Evolutionary conservation across 2,888 invertebrate species (phyloP), one percentile per base, ranked within the genome.

Genomic region (Oscheius sp.): DNA sequence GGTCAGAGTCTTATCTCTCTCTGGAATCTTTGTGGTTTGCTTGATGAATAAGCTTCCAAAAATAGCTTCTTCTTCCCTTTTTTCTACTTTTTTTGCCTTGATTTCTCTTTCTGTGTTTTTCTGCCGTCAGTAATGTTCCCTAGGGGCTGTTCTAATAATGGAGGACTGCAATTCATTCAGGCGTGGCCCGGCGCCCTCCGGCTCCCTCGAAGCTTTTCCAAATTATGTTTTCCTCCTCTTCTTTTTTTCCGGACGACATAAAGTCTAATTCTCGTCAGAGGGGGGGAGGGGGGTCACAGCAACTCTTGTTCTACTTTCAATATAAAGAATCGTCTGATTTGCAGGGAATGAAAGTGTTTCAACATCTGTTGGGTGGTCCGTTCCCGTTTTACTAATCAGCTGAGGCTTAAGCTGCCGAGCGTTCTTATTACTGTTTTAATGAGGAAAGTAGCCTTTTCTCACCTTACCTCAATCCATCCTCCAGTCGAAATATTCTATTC

Each of bases 101-200:
- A 20, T n/a, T n/a, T n/a, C 30, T 32, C 30, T 32, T 28, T 28
- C 54, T 14, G 20, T 30, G 14, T 41, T n/a, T n/a, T n/a, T n/a
- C 20, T 41, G 41, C n/a, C 41, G 14, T 47, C 12, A 47, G 17
- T 47, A 47, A 24, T 24, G 47, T 20, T 20, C 47, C 47, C 47
- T 24, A 22, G 54, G 33, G 54, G 32, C 54, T 54, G 54, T 20
- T 54, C 54, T 54, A 30, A 54, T 54, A 54, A 54, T 54, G 54
- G 54, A 54, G 32, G 54, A 54, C 33, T 24, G 54, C 54, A 32
- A 54, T 33, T 54, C 54, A 54, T 54, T 54, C 54, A 54, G 33
- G 54, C 54, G 54, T 33, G 20, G 26, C 24, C 14, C n/a, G 24
- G 26, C 14, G 26, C 9, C 26, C 50, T 50, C 24, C 28, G 49